Conservation (phyloP, 1,140 invertebrate genomes). For the Leptoteleia sp. region DNA sequence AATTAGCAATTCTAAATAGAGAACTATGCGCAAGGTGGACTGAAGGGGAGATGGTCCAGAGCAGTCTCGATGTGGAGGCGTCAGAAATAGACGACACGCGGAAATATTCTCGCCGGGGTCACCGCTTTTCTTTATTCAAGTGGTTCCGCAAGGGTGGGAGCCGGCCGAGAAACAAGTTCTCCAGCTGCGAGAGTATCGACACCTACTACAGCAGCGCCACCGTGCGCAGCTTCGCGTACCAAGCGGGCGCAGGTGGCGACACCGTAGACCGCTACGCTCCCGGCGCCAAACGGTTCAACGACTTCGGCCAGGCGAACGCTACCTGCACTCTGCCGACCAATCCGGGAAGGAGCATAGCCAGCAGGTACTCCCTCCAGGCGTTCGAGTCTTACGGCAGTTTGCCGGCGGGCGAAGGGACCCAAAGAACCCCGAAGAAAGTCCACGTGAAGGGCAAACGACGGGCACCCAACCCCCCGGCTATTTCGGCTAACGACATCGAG, state of each 20-base stretch:
- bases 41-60: constrained; percentile 72
- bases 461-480: constrained; percentile 86
- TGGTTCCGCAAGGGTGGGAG: constrained; percentile 73
- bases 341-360: constrained; percentile 65
- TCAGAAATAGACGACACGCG: constrained; percentile 62
- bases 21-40: constrained; percentile 64
- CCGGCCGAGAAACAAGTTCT: constrained; percentile 60
- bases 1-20: constrained; percentile 76
- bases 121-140: constrained; percentile 75
- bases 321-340: constrained; percentile 70
- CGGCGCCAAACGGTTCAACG: constrained; percentile 76
- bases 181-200: constrained; percentile 82
- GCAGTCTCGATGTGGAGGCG: constrained; percentile 37
- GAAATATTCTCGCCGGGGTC: constrained; percentile 43
- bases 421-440: constrained; percentile 70
- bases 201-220: constrained; percentile 86
- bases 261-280: constrained; percentile 83
- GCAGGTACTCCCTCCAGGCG: constrained; percentile 77
- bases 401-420: constrained; percentile 22
- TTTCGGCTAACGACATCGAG: constrained; percentile 41
- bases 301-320: constrained; percentile 52
- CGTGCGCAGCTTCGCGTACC: constrained; percentile 87
- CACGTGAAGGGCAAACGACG: constrained; percentile 88
- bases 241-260: constrained; percentile 68
- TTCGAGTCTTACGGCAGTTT: constrained; percentile 83